phyloP scores from a whole-genome alignment of 2,113 vertebrate genomes.

The Passer domesticus region DNA sequence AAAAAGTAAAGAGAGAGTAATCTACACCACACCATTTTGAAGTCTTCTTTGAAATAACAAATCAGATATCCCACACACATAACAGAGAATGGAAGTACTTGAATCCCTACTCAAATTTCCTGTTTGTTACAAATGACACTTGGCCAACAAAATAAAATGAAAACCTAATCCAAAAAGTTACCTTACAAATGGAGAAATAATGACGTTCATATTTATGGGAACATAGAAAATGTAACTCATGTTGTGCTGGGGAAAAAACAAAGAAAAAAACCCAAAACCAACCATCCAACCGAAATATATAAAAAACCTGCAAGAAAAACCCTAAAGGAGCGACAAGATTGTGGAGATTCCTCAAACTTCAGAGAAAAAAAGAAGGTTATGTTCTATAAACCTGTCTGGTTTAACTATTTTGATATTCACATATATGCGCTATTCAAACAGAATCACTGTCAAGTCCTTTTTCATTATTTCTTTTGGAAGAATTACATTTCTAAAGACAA shows the following conservation, averaged over 20 bases:
- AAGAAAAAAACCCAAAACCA: rapidly evolving
- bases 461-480: not conserved
- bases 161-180: not conserved
- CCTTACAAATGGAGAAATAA: not conserved
- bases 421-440: not conserved
- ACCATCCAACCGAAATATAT: not conserved
- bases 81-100: constrained; percentile 37
- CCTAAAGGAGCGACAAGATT: not conserved
- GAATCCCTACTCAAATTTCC: constrained; percentile 19
- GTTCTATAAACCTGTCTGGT: not conserved
- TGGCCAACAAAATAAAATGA: not conserved
- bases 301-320: not conserved
- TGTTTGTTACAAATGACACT: not conserved
- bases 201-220: not conserved
- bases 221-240: not conserved
- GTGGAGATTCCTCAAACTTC: not conserved
- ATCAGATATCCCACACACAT: not conserved
- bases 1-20: constrained; percentile 32
- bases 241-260: not conserved
- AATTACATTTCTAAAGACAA: not conserved
- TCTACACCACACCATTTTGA: not conserved
- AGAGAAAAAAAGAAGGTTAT: not conserved
- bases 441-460: not conserved
- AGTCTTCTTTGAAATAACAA: constrained; percentile 46
- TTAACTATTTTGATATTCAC: not conserved